Evolutionary conservation across 2,888 invertebrate genomes (phyloP).

Genomic region (Drosophila cracens): DNA sequence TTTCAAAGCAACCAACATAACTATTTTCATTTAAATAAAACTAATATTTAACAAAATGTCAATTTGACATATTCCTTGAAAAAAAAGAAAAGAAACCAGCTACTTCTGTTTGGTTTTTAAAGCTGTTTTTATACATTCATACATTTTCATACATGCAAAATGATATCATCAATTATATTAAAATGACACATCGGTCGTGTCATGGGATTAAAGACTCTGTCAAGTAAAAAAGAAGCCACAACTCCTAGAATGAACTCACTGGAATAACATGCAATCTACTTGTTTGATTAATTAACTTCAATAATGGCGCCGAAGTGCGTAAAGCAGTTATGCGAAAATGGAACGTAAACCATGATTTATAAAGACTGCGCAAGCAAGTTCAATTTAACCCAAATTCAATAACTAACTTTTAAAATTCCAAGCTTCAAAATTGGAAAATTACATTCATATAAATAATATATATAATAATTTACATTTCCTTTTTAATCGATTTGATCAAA

Average conservation of each 20-base stretch:
- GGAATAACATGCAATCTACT: not conserved
- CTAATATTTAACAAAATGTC: not conserved
- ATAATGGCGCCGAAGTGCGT: not conserved
- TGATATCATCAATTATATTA: constrained; percentile 5
- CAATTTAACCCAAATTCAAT: not conserved
- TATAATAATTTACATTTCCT: too few relatives aligned
- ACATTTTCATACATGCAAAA: constrained; percentile 25
- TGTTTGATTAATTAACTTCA: not conserved
- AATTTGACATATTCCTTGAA: too few relatives aligned
- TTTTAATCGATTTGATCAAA: too few relatives aligned
- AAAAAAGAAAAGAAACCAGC: too few relatives aligned
- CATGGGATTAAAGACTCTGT: constrained; percentile 7
- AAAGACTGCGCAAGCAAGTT: not conserved
- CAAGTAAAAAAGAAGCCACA: not conserved
- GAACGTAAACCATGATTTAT: too few relatives aligned
- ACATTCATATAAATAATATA: too few relatives aligned
- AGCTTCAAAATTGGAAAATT: too few relatives aligned
- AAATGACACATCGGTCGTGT: not conserved
- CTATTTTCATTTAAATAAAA: not conserved
- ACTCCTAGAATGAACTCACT: not conserved
- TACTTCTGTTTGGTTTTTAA: too few relatives aligned
- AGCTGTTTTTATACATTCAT: too few relatives aligned
- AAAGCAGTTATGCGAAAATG: not conserved
- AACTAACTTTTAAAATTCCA: not conserved
- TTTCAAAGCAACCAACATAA: not conserved